These are phyloP conservation scores for Drosophila ustulata DNA, from an alignment of 2,888 invertebrate genomes.

Conservation along the genomic window DNA sequence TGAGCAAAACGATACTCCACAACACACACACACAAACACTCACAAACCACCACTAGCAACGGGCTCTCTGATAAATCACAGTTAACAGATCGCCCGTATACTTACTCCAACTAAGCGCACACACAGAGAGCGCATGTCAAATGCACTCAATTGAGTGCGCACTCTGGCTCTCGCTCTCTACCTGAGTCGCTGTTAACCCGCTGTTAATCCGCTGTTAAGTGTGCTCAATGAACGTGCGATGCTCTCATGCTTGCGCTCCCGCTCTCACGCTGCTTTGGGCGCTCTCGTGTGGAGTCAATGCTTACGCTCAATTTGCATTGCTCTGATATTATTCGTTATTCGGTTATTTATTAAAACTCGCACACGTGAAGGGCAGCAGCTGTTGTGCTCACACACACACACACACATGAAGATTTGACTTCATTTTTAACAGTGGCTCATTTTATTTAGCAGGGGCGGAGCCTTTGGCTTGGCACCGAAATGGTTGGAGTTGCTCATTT, in stretches of 20 bases:
- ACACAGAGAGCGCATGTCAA: constrained; percentile 33
- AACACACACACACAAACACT: constrained; percentile 21
- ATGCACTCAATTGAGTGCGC: constrained; percentile 32
- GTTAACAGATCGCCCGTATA: constrained; percentile 37
- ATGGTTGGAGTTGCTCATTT: constrained; percentile 46
- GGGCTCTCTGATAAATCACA: constrained; percentile 70
- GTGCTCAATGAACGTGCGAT: constrained; percentile 17
- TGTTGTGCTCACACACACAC: constrained; percentile 23
- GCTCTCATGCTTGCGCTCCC: background rate
- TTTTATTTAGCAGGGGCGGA: constrained; percentile 72
- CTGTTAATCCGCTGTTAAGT: constrained; percentile 66
- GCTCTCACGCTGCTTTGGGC: constrained; percentile 11
- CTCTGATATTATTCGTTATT: constrained; percentile 80
- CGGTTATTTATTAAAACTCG: constrained; percentile 69
- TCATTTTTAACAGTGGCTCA: constrained; percentile 76
- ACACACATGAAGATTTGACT: constrained; percentile 58
- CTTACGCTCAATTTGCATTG: constrained; percentile 68
- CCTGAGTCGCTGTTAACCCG: constrained; percentile 58
- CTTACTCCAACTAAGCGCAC: constrained; percentile 29
- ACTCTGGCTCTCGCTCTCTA: constrained; percentile 32
- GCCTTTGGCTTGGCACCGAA: constrained; percentile 48
- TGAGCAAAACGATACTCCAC: constrained; percentile 41
- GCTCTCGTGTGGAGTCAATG: constrained; percentile 19
- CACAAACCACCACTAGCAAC: constrained; percentile 30
- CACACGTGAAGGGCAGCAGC: constrained; percentile 63